A percentile compares a stretch with the other conserved stretches of the same genome.
Conservation (phyloP, 2,888 invertebrate genomes). For the Pelosia muscerda region DNA sequence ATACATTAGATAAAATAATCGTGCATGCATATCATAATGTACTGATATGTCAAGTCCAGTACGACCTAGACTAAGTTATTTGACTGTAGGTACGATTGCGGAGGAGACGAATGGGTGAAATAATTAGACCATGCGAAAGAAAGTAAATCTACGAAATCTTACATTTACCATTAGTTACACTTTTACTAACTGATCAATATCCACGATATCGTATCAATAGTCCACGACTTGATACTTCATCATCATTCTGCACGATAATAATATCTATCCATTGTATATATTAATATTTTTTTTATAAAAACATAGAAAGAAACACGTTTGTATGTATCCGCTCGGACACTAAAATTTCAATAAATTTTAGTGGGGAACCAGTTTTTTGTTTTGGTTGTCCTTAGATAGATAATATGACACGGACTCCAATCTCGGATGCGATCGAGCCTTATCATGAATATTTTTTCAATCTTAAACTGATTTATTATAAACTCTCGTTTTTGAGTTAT, state of each 20-base stretch:
- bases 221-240: slow-evolving; percentile 30
- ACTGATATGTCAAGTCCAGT: too few species aligned
- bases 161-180: slow-evolving; percentile 51
- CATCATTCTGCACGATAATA: background rate
- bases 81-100: background rate
- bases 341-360: background rate
- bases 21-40: too few species aligned
- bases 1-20: too few species aligned
- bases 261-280: background rate
- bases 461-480: too few species aligned
- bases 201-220: slow-evolving; percentile 27
- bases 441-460: too few species aligned
- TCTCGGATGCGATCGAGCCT: too few species aligned
- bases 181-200: slow-evolving; percentile 47
- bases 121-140: background rate
- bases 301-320: background rate
- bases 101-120: slow-evolving; percentile 22
- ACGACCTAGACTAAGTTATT: too few species aligned
- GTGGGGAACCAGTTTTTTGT: background rate
- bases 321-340: background rate
- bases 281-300: background rate
- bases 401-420: too few species aligned
- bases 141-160: slow-evolving; percentile 27
- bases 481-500: too few species aligned
- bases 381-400: background rate